Evolutionary conservation across 2,113 vertebrate species (phyloP).

Genomic region (Grallaria varia): DNA sequence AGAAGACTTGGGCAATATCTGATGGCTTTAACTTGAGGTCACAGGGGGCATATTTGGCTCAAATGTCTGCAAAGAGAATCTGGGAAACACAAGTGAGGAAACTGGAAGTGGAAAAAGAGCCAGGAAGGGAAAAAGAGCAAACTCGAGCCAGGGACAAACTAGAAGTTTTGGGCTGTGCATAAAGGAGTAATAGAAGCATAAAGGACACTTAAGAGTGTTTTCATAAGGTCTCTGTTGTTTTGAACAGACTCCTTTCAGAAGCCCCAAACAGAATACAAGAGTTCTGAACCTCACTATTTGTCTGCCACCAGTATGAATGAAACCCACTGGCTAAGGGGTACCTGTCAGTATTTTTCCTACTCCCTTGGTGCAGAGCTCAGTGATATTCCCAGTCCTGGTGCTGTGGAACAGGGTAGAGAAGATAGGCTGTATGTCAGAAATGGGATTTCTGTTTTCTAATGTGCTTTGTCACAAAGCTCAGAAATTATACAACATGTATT

Average conservation of each 20-base stretch:
- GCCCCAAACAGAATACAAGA: not conserved
- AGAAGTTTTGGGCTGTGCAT: not conserved
- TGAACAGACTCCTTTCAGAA: not conserved
- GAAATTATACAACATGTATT: not conserved
- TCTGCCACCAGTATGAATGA: not conserved
- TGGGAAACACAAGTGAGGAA: not conserved
- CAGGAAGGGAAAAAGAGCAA: rapidly evolving
- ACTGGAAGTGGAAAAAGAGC: not conserved
- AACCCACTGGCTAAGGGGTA: not conserved
- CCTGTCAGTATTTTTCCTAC: not conserved
- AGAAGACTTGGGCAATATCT: not conserved
- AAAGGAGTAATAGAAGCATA: not conserved
- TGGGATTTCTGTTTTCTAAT: not conserved
- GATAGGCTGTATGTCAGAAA: not conserved
- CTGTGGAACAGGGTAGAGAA: not conserved
- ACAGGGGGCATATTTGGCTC: not conserved
- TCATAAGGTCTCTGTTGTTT: not conserved
- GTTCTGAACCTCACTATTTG: not conserved
- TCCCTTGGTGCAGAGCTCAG: not conserved
- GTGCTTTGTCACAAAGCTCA: not conserved
- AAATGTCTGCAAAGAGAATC: not conserved
- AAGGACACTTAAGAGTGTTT: not conserved
- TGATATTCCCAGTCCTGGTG: not conserved
- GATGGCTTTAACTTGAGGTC: not conserved
- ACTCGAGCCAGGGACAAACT: not conserved